Evolutionary conservation across 2,888 invertebrate genomes (phyloP), one percentile per base, ranked within the genome.

Genomic region (Caenorhabditis sp.): DNA sequence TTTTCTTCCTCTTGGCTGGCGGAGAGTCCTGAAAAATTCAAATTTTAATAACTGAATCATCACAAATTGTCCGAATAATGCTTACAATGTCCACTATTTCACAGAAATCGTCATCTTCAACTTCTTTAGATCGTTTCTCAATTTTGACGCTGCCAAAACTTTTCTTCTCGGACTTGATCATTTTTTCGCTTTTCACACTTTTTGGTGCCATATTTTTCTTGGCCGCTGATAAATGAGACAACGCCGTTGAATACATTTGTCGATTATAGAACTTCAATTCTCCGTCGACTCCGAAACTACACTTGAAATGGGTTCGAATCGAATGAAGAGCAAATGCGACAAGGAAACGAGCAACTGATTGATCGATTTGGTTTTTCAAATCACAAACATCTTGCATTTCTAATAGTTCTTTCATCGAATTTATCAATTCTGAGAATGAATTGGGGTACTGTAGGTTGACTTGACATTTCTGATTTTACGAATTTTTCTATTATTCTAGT

Each of bases 91-190:
- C 36, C 59, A 63, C 12, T 54, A 72, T 50, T 63, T 67, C 1
- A 72, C 78, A 19, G 65, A 71, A 12, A 66, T 68, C 78, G 5
- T 76, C 78, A 55, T 78, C 69, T 31, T 66, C 69, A 19, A 58
- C 58, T 26, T 58, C 58, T 58, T 62, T 65, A 26, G 63, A 55
- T 19, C 58, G 53, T 43, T 62, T 53, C 12, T 43, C 57, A 1
- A 26, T 51, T 6, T 58, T 62, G 27, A 63, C 58, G 17, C 58
- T 51, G 26, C 1, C 21, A 43, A 43, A 43, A 43, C 10, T 17
- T 5, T 17, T 5, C 43, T 43, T 43, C 43, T 43, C 43, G 14
- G 64, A 61, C 19, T 76, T 76, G 66, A 50, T 62, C 59, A 37
- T 70, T 23, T 61, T 77, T 70, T 66, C 71, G 68, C 36, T 67